Base-by-base conservation (phyloP, 2,888 invertebrate genomes). In the Hetaerina titia region DNA sequence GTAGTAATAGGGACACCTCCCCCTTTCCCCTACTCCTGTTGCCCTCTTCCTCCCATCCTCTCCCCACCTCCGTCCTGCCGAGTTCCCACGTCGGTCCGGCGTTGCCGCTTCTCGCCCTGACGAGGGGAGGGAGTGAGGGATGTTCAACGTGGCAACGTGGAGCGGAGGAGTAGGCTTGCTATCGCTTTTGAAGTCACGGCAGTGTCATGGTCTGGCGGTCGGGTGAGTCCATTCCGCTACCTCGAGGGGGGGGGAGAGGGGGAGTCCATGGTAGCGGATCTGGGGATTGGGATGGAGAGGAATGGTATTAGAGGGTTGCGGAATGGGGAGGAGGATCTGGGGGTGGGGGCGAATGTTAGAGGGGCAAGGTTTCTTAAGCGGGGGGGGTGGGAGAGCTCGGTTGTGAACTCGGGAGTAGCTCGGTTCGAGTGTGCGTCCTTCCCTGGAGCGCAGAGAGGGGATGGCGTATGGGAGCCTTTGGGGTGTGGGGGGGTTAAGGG, bases 131-230 rank as follows among this genome's bases (percentile, higher is more conserved):
- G 90, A 45, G 45, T 22, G n/a, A 13, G 11, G 81, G 69, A 22
- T 22, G 22, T 6, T 69, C 63, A 69, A 92, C 56, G 56, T 74
- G 92, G 92, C 92, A 92, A 92, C 92, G 74, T 22, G 56, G 92
- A 9, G 89, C n/a, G 57, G n/a, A 15, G 17, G 74, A 56, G 57
- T 11, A 56, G 17, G 45, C 22, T 64, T 45, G 90, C 90, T 90
- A 90, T 90, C 90, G 90, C 92, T 92, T 81, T 92, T 57, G 92
- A 74, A 92, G 90, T 90, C 90, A 90, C 64, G 92, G 92, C 92
- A 92, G 92, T 92, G 92, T 92, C 92, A 92, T 69, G 92, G 69
- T 92, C 92, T 92, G 57, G 92, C 92, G 92, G 92, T 92, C 92
- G 92, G 92, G 92, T 57, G 92, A 92, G 92, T 92, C 92, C 92